Percentiles rank a stretch among this genome's conserved stretches.
Evolutionary conservation across 2,888 invertebrate species (phyloP).

Genomic region (Tenthredo mesomela): DNA sequence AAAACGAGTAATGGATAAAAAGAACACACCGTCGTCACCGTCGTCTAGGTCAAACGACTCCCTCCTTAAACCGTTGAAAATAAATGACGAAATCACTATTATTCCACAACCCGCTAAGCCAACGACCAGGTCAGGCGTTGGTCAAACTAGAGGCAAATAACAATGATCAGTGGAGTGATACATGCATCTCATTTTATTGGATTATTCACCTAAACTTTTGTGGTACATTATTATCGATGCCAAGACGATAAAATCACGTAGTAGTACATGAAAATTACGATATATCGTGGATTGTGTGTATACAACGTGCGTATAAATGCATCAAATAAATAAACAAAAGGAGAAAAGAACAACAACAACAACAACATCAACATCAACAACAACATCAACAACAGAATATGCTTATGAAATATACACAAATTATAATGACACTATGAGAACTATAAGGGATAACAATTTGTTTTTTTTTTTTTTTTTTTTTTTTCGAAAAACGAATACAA

Average conservation of each 20-base stretch:
- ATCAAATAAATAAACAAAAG: conserved; percentile 56
- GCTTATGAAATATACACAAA: not conserved
- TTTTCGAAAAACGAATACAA: not conserved
- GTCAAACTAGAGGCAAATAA: conserved; percentile 75
- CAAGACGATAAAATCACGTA: not conserved
- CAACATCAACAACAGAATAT: conserved; percentile 47
- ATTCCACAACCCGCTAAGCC: conserved; percentile 89
- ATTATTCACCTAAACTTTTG: conserved; percentile 59
- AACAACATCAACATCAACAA: conserved; percentile 56
- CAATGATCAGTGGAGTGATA: conserved; percentile 74
- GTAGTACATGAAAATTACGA: not conserved
- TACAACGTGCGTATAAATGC: conserved; percentile 64
- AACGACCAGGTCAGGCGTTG: conserved; percentile 70
- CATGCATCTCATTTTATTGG: conserved; percentile 71
- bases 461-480: not conserved
- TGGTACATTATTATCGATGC: not conserved
- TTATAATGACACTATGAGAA: conserved; percentile 3
- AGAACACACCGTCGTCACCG: conserved; percentile 79
- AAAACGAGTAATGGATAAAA: conserved; percentile 91
- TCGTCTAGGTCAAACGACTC: conserved; percentile 81
- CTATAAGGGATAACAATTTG: not conserved
- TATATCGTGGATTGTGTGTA: not conserved
- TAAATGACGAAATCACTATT: conserved; percentile 94
- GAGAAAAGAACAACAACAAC: conserved; percentile 57
- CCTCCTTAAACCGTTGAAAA: conserved; percentile 89